These are phyloP conservation scores for Heterodera carotae DNA, from an alignment of 1,140 invertebrate species.

Conservation along the genomic window DNA sequence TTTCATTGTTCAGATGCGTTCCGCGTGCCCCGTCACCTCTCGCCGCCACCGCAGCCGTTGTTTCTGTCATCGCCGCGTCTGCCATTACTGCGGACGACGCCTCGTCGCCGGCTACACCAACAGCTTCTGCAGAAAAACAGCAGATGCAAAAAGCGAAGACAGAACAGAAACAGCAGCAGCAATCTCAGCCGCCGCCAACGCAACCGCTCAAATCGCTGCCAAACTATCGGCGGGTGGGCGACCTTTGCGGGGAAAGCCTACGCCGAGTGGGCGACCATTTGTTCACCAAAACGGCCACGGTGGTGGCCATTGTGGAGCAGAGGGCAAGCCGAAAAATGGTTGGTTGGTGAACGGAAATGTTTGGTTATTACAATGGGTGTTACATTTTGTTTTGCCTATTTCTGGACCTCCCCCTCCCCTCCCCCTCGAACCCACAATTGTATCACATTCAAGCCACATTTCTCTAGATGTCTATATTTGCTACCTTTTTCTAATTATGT, in stretches of 20 bases:
- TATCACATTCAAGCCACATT: too few species aligned
- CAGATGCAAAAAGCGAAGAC: background rate
- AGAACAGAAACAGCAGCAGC: background rate
- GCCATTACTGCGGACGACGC: background rate
- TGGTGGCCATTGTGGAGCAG: constrained; percentile 24
- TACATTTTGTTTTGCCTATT: too few species aligned
- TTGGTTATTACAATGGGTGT: too few species aligned
- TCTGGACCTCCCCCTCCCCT: too few species aligned
- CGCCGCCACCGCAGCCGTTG: too few species aligned
- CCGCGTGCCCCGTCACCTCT: background rate
- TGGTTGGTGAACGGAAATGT: too few species aligned
- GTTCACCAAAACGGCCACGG: constrained; percentile 23
- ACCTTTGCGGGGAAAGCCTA: constrained; percentile 6
- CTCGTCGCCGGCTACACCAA: too few species aligned
- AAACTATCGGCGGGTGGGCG: constrained; percentile 12
- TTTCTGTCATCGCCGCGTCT: background rate
- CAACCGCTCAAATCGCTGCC: background rate
- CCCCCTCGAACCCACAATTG: too few species aligned
- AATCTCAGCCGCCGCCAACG: background rate
- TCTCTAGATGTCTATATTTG: too few species aligned
- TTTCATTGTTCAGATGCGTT: constrained; percentile 1
- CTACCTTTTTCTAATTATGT: too few species aligned
- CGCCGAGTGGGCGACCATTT: background rate
- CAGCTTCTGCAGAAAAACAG: background rate
- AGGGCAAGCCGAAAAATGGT: constrained; percentile 17